Evolutionary conservation across 2,888 invertebrate species (phyloP), one percentile per base, ranked within the genome.

Genomic region (Chaetoderma sp.): DNA sequence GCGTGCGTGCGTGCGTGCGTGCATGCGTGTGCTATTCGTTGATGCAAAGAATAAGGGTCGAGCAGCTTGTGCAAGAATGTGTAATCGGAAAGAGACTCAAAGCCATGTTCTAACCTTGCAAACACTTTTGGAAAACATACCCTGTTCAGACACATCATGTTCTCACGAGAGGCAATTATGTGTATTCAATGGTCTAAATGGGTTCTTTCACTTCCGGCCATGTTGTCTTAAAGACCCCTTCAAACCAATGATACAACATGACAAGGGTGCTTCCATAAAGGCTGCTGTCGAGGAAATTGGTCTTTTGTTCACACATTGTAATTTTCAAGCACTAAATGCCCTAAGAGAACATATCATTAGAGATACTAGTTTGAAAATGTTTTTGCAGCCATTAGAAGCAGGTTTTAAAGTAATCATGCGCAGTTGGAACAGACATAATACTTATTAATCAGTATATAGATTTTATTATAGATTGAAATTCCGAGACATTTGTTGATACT

Each of bases 231-330:
- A 3, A 13, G 18, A 39, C 3, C 52, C 61, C 13, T 25, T 61
- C n/a, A 54, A 23, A 18, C 61, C 61, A 44, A 39, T 18, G 6
- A 42, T 61, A 16, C 61, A 61, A 55, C 61, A 61, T 55, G 61
- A 61, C 32, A 61, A 61, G 42, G 52, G 39, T 36, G 10, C 8
- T 23, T 30, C 61, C 16, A 61, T 39, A n/a, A 28, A 27, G 16
- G 36, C 21, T 54, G 61, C 61, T 21, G 52, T 52, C 8, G 8
- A 27, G 3, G 8, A 23, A 21, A 13, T 27, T 13, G 44, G 44
- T 39, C 44, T 61, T 3, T 3, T 8, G 16, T 55, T 55, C 3
- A 23, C 25, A 39, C 21, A 55, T n/a, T 61, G 61, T 27, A 61
- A 61, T 39, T 61, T 61, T 32, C 61, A 61, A 55, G 13, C 39